A percentile compares a stretch with the other conserved stretches of the same genome.
These are phyloP conservation scores for Halcyon badia DNA, from an alignment of 2,797 vertebrate genomes.

Conservation along the genomic window DNA sequence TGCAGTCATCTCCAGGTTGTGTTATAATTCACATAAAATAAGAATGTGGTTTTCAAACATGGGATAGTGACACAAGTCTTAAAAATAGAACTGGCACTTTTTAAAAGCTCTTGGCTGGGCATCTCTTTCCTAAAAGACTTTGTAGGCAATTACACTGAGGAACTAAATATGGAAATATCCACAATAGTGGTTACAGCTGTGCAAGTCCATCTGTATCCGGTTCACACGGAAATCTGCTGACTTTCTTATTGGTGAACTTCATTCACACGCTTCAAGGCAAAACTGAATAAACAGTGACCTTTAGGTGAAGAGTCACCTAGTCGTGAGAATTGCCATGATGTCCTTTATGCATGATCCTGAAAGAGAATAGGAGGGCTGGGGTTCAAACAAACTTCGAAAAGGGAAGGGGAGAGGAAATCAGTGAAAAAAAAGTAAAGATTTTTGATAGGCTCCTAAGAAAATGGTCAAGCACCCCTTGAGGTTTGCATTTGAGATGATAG, in stretches of 20 bases:
- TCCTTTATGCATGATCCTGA: too few species aligned
- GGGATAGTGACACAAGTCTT: background rate
- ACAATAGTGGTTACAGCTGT: constrained; percentile 28
- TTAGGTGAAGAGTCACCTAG: background rate
- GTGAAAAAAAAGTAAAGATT: background rate
- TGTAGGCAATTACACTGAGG: background rate
- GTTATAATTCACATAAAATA: background rate
- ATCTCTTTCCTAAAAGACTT: constrained; percentile 38
- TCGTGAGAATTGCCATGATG: background rate
- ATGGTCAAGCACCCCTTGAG: background rate
- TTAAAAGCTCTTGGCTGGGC: constrained; percentile 6
- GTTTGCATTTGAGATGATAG: background rate
- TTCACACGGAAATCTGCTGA: constrained; percentile 20
- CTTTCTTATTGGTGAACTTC: background rate
- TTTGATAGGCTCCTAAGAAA: background rate
- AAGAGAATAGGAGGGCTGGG: background rate
- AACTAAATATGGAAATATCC: constrained; percentile 10
- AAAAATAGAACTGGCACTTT: constrained; percentile 23
- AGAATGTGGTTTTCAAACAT: background rate
- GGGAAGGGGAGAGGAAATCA: background rate
- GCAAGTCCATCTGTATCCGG: background rate
- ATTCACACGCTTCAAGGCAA: background rate
- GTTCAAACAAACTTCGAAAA: background rate
- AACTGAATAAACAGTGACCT: background rate
- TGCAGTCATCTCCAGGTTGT: background rate